A percentile compares a stretch with the other conserved stretches of the same genome.
These are phyloP conservation scores for Nipponia nippon DNA, from an alignment of 2,113 vertebrate species.

Conservation along the genomic window DNA sequence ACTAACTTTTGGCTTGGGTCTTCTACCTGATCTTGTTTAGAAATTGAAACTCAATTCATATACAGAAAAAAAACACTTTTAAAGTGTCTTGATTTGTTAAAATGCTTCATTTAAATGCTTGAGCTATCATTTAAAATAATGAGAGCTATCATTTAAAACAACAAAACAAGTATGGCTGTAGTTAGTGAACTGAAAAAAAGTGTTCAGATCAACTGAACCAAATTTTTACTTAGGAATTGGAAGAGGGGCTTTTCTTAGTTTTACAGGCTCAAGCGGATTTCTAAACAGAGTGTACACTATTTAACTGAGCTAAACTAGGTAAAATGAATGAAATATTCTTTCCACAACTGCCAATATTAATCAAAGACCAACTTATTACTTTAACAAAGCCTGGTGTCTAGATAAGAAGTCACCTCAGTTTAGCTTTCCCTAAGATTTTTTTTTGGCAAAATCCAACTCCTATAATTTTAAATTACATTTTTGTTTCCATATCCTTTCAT, in stretches of 20 bases:
- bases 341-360: neutral
- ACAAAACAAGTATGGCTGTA: neutral
- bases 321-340: neutral
- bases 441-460: neutral
- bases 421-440: neutral
- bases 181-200: neutral
- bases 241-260: neutral
- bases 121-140: neutral
- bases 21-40: neutral
- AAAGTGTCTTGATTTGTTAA: neutral
- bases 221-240: neutral
- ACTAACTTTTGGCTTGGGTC: neutral
- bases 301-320: neutral
- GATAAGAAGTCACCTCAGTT: neutral
- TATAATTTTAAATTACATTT: neutral
- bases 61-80: neutral
- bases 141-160: neutral
- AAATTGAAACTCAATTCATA: neutral
- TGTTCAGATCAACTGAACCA: neutral
- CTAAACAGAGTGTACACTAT: neutral
- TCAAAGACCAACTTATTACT: neutral
- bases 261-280: neutral
- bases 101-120: neutral
- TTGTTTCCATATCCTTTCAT: neutral
- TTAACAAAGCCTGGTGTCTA: neutral